Percentiles rank a stretch among this genome's conserved stretches.
Conservation (phyloP, 1,140 invertebrate genomes). For the Heliconius nattereri region DNA sequence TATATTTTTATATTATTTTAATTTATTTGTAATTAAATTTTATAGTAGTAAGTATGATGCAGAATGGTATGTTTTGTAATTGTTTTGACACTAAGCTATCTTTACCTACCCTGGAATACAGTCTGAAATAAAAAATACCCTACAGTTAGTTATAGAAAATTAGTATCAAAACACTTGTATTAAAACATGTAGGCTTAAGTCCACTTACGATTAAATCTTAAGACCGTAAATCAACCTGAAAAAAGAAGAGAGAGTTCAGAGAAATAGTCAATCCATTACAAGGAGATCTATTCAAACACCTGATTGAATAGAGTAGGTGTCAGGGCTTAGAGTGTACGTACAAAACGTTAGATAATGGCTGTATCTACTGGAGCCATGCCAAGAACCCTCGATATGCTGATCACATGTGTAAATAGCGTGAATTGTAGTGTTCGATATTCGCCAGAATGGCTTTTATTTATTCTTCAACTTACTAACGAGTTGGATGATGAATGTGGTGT, state of each 20-base stretch:
- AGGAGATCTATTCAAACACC: slow-evolving; percentile 30
- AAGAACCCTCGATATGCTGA: slow-evolving; percentile 32
- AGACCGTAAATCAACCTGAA: neutral
- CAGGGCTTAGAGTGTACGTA: slow-evolving; percentile 36
- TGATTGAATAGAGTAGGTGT: slow-evolving; percentile 40
- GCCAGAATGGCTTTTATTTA: neutral
- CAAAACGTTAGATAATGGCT: slow-evolving; percentile 39
- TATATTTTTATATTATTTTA: neutral
- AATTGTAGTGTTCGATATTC: slow-evolving; percentile 23
- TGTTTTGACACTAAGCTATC: too few species aligned
- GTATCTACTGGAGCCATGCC: slow-evolving; percentile 36
- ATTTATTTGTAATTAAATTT: neutral
- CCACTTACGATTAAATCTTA: neutral
- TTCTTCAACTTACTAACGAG: neutral
- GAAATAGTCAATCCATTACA: slow-evolving; percentile 10
- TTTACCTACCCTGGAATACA: too few species aligned
- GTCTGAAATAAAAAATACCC: too few species aligned
- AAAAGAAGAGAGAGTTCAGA: neutral
- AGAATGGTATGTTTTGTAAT: neutral
- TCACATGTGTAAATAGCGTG: slow-evolving; percentile 36
- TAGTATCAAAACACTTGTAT: too few species aligned
- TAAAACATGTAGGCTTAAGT: neutral
- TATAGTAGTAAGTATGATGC: too few species aligned
- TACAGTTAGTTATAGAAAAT: too few species aligned
- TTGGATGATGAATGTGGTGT: too few species aligned